These are phyloP conservation scores for Notolepis coatsorum DNA, from an alignment of 2,797 vertebrate species.

Conservation along the genomic window DNA sequence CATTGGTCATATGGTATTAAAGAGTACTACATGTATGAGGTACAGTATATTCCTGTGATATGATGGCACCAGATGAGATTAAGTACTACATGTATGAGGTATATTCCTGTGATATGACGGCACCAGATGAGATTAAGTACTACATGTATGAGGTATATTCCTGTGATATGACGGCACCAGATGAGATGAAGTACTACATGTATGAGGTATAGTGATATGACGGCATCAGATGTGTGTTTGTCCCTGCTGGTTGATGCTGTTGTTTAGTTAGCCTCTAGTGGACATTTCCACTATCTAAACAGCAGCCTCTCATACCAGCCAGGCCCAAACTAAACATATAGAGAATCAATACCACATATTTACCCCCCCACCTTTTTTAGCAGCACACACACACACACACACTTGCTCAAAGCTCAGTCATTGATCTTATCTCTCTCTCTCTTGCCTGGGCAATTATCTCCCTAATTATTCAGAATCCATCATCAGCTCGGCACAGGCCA, in stretches of 20 bases:
- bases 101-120: too few species aligned
- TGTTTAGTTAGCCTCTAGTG: neutral
- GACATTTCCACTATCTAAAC: slow-evolving; percentile 26
- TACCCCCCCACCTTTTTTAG: slow-evolving; percentile 17
- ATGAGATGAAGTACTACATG: neutral
- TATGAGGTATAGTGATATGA: neutral
- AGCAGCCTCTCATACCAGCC: neutral
- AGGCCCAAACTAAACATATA: slow-evolving; percentile 19
- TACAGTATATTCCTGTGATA: too few species aligned
- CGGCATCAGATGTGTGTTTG: neutral
- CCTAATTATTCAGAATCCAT: slow-evolving; percentile 80
- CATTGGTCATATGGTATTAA: too few species aligned
- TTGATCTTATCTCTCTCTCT: slow-evolving; percentile 69
- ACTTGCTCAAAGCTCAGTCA: slow-evolving; percentile 58
- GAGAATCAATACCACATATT: slow-evolving; percentile 32
- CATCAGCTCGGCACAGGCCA: slow-evolving; percentile 64
- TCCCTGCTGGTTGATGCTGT: neutral
- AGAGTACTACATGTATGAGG: too few species aligned
- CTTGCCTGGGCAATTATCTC: slow-evolving; percentile 79
- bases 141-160: too few species aligned
- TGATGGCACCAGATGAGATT: too few species aligned
- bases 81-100: too few species aligned
- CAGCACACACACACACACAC: slow-evolving; percentile 38
- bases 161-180: too few species aligned
- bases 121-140: too few species aligned